Base-by-base conservation (phyloP, 2,113 vertebrate species). In the Plecotus auritus region DNA sequence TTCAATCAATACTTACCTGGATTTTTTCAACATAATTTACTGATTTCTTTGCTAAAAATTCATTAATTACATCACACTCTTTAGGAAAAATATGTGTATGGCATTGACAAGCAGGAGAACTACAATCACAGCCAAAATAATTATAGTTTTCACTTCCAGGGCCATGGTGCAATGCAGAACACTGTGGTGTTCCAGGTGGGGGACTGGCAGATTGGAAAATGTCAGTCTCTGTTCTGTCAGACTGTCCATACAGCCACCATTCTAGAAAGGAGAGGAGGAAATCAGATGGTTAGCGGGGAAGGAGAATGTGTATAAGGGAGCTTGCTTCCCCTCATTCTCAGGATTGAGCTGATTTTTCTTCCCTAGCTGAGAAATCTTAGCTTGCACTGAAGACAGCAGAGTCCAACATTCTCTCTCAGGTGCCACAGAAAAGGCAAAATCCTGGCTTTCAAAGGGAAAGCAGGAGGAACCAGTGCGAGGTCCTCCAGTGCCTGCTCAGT, bases 111-210 rank as follows among this genome's bases (percentile, higher is more conserved):
- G 99, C 98, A 99, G 98, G 98, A 99, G 98, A 97, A 99, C 98
- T 98, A 99, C 99, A 95, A 99, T 99, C 98, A 99, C 99, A 72
- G 99, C 98, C 98, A 99, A 99, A 98, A 99, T 99, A 98, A 98
- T 99, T 99, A 99, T 99, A 97, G 99, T 99, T 99, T 99, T 99
- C 97, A 99, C 99, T 98, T 99, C 99, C 99, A 99, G 99, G 99
- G 99, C 99, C 99, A 99, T 99, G 99, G 99, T 99, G 99, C 99
- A 99, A 99, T 99, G 99, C 98, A 99, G 98, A 98, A 99, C 98
- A 98, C 98, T 99, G 98, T 99, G 99, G 98, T 98, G 98, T 98
- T 99, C 98, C 88, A 99, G 98, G 97, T 98, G 98, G 97, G 98
- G 98, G 97, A 98, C 98, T 90, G 98, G 98, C 73, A 99, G 98